Base-by-base conservation (phyloP, 2,888 invertebrate species). In the Graphium colonna region DNA sequence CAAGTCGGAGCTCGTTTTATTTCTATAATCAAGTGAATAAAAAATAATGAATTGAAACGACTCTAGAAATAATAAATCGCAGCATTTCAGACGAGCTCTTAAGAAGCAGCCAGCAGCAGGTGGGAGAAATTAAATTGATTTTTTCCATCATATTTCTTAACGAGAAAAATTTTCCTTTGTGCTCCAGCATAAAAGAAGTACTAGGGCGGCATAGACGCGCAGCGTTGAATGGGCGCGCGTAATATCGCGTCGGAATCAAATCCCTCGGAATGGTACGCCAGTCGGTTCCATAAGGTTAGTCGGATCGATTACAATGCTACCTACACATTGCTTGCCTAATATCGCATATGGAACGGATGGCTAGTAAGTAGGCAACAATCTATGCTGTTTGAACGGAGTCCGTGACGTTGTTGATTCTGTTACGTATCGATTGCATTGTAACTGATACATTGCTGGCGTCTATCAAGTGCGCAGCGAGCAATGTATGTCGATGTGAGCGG, bases 201-300 rank as follows among this genome's bases (percentile, higher is more conserved):
- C 48, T 21, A 39, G 39, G 42, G 17, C 42, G 13, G 39, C 39
- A 38, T 48, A 44, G n/a, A n/a, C n/a, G 43, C 26, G 36, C 26
- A 21, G 38, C 48, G 17, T n/a, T n/a, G n/a, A n/a, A n/a, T n/a
- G n/a, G n/a, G n/a, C n/a, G n/a, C n/a, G n/a, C 21, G 28, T 43
- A 31, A 42, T 44, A 44, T 38, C 15, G 48, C 40, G 44, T 44
- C 49, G 40, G 39, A 43, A 53, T 53, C 44, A 44, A 49, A 54
- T 48, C 52, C 43, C 36, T 38, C 28, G n/a, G 28, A 53, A 48
- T 43, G 39, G 33, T 33, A 42, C 16, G 42, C 33, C 16, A 36
- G 21, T 36, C 47, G 36, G 16, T 16, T 47, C 16, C 13, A 13
- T 26, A 5, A 12, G 36, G 47, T 47, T 43, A 43, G 17, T 26